Conservation (phyloP, 1,140 invertebrate genomes). For the Akabosia matsudoensis region DNA sequence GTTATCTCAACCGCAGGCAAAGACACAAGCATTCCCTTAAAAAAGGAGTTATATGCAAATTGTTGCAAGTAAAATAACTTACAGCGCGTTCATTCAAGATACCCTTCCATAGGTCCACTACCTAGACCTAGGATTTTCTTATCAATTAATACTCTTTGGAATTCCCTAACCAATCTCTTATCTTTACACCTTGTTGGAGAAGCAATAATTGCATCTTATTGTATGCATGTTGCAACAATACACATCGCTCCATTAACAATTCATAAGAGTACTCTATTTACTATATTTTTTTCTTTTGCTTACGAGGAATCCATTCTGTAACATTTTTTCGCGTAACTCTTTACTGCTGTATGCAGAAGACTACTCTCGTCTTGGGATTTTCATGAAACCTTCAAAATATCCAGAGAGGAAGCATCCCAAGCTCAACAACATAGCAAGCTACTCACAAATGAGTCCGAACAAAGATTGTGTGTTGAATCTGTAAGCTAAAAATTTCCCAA, state of each 20-base stretch:
- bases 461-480: neutral
- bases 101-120: neutral
- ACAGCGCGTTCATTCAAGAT: neutral
- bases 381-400: constrained; percentile 27
- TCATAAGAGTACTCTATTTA: no score
- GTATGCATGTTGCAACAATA: no score
- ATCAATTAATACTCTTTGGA: no score
- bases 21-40: neutral
- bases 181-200: no score
- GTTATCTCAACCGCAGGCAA: neutral
- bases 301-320: neutral
- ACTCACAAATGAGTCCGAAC: neutral
- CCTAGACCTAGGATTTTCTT: neutral
- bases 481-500: constrained; percentile 7
- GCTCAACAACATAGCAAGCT: neutral
- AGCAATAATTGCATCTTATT: no score
- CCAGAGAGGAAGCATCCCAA: neutral
- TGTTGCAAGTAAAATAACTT: no score
- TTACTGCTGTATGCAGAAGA: neutral
- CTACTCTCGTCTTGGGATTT: constrained; percentile 7
- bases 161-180: no score
- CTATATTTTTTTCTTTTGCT: no score
- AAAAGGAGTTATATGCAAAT: neutral
- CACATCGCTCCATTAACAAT: no score
- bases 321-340: neutral